Evolutionary conservation across 2,888 invertebrate genomes (phyloP), one percentile per base, ranked within the genome.

Genomic region (Aphelenchoides bicaudatus): DNA sequence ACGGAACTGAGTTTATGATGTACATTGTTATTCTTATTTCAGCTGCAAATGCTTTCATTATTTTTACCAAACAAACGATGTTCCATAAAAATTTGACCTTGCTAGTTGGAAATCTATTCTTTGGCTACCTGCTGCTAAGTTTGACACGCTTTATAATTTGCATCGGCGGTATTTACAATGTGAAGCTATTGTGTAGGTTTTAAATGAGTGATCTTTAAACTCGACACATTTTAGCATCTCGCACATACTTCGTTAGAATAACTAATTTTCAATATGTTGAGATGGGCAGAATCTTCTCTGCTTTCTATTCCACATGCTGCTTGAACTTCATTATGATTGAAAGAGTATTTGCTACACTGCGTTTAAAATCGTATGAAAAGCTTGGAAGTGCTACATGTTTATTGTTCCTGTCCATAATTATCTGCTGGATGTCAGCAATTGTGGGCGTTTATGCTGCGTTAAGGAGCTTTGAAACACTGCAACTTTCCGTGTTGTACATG

Each of bases 181-280:
- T 25, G 23, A 19, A 25, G 16, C 16, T 43, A 19, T 21, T 21
- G 21, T 19, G 43, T 43, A 8, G 8, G 43, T n/a, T 19, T 21
- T 43, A 6, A 19, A 8, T 8, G 21, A 43, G 6, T 21, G 8
- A 6, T 8, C 43, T 10, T 25, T 8, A 43, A 8, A 21, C 16
- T 21, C 10, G 10, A 19, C 25, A 8, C 10, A 19, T 43, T 43
- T 6, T n/a, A 43, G 43, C 43, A 25, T 19, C 16, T 21, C 43
- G 43, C 8, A 21, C 43, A 8, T 21, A 21, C 23, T 43, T 43
- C 43, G 21, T 43, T 8, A 43, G 6, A n/a, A 21, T n/a, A 6
- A 43, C 43, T 25, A n/a, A 21, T 25, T 43, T 43, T n/a, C 43
- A 25, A 6, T 43, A 19, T n/a, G 43, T 21, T 25, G 43, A 43